Conservation (phyloP, 2,797 vertebrate genomes). For the Hippocampus kuda region DNA sequence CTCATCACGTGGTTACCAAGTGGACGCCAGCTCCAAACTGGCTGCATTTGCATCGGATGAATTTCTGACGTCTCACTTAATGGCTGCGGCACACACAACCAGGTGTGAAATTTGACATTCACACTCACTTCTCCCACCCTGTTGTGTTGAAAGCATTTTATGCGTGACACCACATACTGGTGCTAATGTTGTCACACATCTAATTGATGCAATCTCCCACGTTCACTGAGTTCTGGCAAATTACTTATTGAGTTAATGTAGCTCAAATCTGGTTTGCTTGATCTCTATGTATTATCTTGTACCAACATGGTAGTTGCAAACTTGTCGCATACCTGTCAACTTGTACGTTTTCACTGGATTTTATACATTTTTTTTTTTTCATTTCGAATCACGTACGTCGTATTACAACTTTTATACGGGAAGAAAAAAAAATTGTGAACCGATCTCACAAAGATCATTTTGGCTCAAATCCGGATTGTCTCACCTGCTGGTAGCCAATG, state of each 20-base stretch:
- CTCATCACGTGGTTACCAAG: background rate
- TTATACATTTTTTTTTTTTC: too few relatives aligned
- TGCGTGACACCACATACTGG: background rate
- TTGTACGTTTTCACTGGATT: too few relatives aligned
- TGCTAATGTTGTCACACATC: background rate
- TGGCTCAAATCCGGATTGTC: too few relatives aligned
- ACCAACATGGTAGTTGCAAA: too few relatives aligned
- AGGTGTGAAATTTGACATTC: constrained; percentile 10
- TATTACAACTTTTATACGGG: too few relatives aligned
- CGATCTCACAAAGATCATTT: too few relatives aligned
- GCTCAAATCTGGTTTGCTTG: too few relatives aligned
- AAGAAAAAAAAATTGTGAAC: too few relatives aligned
- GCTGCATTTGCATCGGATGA: background rate
- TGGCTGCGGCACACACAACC: background rate
- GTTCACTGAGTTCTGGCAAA: background rate
- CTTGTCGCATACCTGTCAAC: too few relatives aligned
- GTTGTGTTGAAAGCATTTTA: constrained; percentile 5
- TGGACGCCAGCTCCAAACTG: background rate
- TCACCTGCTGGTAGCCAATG: too few relatives aligned
- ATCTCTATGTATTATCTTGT: too few relatives aligned
- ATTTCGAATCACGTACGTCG: too few relatives aligned
- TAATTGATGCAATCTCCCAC: background rate
- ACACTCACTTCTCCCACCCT: background rate
- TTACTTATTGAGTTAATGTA: background rate
- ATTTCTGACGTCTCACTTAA: background rate